Conservation (phyloP, 2,797 vertebrate species). For the Rousettus madagascariensis region DNA sequence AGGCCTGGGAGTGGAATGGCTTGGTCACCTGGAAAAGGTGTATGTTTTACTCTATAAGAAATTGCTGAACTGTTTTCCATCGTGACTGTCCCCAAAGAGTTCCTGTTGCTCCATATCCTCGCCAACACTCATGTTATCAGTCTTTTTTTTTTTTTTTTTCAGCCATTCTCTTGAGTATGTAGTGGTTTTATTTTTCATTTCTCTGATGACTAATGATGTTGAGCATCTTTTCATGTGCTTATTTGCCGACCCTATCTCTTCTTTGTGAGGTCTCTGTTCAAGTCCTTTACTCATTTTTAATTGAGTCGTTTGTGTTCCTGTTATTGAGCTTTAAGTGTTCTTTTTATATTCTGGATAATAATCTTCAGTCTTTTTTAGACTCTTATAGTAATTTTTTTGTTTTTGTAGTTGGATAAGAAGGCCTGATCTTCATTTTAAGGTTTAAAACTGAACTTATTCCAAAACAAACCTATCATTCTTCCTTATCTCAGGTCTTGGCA, state of each 20-base stretch:
- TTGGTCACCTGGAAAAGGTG: not conserved
- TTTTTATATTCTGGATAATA: not conserved
- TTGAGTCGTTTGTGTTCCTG: not conserved
- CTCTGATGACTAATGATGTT: not conserved
- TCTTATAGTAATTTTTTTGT: not conserved
- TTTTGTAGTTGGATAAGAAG: not conserved
- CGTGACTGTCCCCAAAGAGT: not conserved
- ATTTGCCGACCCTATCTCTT: not conserved
- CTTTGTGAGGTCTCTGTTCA: not conserved
- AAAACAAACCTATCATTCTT: not conserved
- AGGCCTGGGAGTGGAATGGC: not conserved
- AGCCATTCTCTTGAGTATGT: not conserved
- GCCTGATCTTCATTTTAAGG: not conserved
- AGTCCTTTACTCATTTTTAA: not conserved
- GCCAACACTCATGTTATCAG: not conserved
- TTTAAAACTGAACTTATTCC: slow-evolving; percentile 22
- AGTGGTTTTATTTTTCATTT: not conserved
- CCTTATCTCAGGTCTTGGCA: not conserved
- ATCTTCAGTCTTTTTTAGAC: slow-evolving; percentile 6
- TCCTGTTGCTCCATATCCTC: not conserved
- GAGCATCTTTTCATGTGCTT: not conserved
- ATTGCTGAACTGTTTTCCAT: not conserved
- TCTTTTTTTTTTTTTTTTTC: not conserved
- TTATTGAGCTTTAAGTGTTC: not conserved
- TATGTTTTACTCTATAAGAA: not conserved